Conservation (phyloP, 2,888 invertebrate species). For the Exephanes ischioxanthus region DNA sequence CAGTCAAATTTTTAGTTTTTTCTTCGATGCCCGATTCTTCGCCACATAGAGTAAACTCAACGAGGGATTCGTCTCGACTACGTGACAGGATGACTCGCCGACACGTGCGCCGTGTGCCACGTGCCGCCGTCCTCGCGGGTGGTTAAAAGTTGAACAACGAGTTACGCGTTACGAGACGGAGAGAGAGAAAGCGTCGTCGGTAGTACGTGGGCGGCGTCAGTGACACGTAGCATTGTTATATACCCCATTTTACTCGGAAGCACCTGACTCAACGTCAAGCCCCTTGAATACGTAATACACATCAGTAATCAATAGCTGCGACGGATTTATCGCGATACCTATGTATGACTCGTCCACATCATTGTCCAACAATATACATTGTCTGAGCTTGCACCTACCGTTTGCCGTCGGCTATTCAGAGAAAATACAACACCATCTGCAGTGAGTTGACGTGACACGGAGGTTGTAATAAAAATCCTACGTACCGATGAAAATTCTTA, state of each 20-base stretch:
- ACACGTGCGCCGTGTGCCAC: constrained; percentile 44
- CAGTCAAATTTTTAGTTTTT: constrained; percentile 14
- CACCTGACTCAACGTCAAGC: constrained; percentile 61
- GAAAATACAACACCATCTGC: not conserved
- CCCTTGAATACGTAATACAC: constrained; percentile 57
- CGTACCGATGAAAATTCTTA: constrained; percentile 1
- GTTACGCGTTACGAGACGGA: constrained; percentile 49
- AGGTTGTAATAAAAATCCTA: not conserved
- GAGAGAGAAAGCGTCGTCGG: constrained; percentile 19
- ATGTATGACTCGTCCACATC: constrained; percentile 9
- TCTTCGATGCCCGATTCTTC: not conserved
- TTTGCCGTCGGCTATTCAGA: constrained; percentile 5
- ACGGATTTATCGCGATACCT: constrained; percentile 15
- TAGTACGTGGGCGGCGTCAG: constrained; percentile 55
- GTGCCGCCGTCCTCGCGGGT: constrained; percentile 50
- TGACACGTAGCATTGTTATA: constrained; percentile 56
- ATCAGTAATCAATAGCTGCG: constrained; percentile 53
- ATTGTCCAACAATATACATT: constrained; percentile 26
- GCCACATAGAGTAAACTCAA: not conserved
- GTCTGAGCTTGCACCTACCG: not conserved
- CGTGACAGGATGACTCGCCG: constrained; percentile 66
- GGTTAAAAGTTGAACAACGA: constrained; percentile 60
- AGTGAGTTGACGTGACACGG: not conserved
- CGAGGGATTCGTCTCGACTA: constrained; percentile 29
- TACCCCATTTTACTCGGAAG: constrained; percentile 45